These are phyloP conservation scores for Eufriesea mexicana DNA, from an alignment of 1,140 invertebrate genomes.

Conservation along the genomic window DNA sequence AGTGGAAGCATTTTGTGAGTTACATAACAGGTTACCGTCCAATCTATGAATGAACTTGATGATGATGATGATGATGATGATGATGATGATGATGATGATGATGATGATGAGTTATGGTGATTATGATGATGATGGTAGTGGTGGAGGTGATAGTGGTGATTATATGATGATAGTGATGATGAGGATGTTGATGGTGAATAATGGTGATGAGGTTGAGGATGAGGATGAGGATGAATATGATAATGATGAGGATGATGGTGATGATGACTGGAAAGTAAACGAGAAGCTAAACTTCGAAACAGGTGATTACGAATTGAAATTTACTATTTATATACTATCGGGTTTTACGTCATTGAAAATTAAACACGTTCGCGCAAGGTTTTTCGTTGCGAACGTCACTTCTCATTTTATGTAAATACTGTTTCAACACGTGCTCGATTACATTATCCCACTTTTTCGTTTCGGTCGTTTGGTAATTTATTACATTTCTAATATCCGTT, in stretches of 20 bases:
- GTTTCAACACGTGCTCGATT: background rate
- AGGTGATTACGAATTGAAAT: slow-evolving; percentile 62
- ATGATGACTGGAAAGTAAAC: slow-evolving; percentile 56
- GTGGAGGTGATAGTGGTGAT: background rate
- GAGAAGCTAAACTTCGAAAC: slow-evolving; percentile 56
- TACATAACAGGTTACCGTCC: slow-evolving; percentile 30
- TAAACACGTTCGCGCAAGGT: slow-evolving; percentile 1
- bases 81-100: slow-evolving; percentile 8
- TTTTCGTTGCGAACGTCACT: background rate
- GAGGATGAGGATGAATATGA: slow-evolving; percentile 32
- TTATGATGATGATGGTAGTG: slow-evolving; percentile 10
- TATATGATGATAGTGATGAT: slow-evolving; percentile 35
- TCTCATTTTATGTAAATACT: background rate
- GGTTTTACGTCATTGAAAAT: slow-evolving; percentile 17
- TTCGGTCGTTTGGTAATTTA: background rate
- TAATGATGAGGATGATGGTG: slow-evolving; percentile 48
- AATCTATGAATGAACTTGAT: slow-evolving; percentile 41
- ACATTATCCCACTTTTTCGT: background rate
- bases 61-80: slow-evolving; percentile 1
- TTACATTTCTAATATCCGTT: background rate
- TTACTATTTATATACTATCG: slow-evolving; percentile 54
- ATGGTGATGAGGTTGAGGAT: slow-evolving; percentile 23
- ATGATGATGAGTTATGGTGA: slow-evolving; percentile 19
- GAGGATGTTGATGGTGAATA: slow-evolving; percentile 1
- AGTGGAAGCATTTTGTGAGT: slow-evolving; percentile 32